A percentile compares a stretch with the other conserved stretches of the same genome.
Evolutionary conservation across 2,888 invertebrate genomes (phyloP).

Genomic region (Harpagoxenus sublaevis): DNA sequence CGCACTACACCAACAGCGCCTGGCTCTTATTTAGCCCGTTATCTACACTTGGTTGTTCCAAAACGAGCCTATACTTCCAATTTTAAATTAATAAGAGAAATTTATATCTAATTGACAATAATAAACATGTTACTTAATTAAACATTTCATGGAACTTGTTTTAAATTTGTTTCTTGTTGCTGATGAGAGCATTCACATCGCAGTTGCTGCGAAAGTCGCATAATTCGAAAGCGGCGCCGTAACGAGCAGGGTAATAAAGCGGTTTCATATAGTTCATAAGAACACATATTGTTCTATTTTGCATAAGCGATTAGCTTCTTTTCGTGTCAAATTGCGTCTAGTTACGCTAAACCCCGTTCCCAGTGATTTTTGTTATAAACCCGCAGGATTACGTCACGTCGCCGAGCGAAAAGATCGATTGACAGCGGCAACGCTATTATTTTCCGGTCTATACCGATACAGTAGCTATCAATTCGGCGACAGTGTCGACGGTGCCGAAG

Average conservation of each 20-base stretch:
- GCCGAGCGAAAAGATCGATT: conserved; percentile 30
- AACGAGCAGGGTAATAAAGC: background rate
- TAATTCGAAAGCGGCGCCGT: background rate
- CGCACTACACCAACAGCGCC: no score
- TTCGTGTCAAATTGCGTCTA: conserved; percentile 7
- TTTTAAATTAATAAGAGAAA: background rate
- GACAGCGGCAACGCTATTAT: conserved; percentile 31
- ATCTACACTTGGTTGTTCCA: no score
- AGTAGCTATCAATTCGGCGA: conserved; percentile 39
- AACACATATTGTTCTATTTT: background rate
- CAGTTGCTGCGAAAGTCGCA: background rate
- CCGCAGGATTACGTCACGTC: conserved; percentile 34
- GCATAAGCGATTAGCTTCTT: background rate
- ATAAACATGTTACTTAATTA: background rate
- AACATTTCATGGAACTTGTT: background rate
- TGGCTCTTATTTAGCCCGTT: no score
- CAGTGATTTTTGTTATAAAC: conserved; percentile 28
- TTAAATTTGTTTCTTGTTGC: background rate
- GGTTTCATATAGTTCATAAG: background rate
- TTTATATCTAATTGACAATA: background rate
- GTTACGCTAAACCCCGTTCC: background rate
- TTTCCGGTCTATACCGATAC: conserved; percentile 31
- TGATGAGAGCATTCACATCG: background rate
- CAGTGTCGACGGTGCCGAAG: conserved; percentile 18
- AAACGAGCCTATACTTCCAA: no score